A percentile compares a stretch with the other conserved stretches of the same genome.
These are phyloP conservation scores for Drosophila lacteicornis DNA, from an alignment of 1,140 invertebrate species.

Conservation along the genomic window DNA sequence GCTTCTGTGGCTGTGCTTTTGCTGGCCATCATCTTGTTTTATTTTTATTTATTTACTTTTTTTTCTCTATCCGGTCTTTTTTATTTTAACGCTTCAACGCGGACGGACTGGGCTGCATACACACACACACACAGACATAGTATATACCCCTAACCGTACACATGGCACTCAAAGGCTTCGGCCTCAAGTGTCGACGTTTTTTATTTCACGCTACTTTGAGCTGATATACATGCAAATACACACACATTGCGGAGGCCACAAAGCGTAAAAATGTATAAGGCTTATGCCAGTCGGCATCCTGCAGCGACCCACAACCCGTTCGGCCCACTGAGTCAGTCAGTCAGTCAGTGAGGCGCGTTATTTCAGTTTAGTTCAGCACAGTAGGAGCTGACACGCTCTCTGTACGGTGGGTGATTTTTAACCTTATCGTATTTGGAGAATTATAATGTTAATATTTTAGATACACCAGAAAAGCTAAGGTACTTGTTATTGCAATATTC, in stretches of 20 bases:
- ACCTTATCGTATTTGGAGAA: not conserved
- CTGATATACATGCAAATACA: conserved; percentile 71
- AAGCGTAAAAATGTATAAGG: conserved; percentile 77
- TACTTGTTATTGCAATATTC: too few species aligned
- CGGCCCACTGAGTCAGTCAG: conserved; percentile 43
- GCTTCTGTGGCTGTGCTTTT: conserved; percentile 20
- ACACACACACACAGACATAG: not conserved
- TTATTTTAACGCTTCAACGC: conserved; percentile 58
- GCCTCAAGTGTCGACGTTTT: conserved; percentile 58
- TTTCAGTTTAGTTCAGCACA: conserved; percentile 59
- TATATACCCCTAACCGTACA: conserved; percentile 13
- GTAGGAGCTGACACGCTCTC: not conserved
- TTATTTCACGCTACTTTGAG: conserved; percentile 67
- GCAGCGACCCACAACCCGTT: conserved; percentile 13
- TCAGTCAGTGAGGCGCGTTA: conserved; percentile 53
- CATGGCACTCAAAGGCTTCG: conserved; percentile 54
- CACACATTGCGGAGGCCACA: conserved; percentile 55
- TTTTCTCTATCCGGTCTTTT: conserved; percentile 20
- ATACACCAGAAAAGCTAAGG: too few species aligned
- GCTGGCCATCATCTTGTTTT: conserved; percentile 32
- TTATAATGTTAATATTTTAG: too few species aligned
- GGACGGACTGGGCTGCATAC: conserved; percentile 11
- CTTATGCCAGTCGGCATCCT: conserved; percentile 46
- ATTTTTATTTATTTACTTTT: conserved; percentile 40
- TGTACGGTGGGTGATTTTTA: not conserved